Percentiles rank a stretch among this genome's conserved stretches.
These are phyloP conservation scores for Brachypalpus laphriformis DNA, from an alignment of 2,888 invertebrate genomes.

Conservation along the genomic window DNA sequence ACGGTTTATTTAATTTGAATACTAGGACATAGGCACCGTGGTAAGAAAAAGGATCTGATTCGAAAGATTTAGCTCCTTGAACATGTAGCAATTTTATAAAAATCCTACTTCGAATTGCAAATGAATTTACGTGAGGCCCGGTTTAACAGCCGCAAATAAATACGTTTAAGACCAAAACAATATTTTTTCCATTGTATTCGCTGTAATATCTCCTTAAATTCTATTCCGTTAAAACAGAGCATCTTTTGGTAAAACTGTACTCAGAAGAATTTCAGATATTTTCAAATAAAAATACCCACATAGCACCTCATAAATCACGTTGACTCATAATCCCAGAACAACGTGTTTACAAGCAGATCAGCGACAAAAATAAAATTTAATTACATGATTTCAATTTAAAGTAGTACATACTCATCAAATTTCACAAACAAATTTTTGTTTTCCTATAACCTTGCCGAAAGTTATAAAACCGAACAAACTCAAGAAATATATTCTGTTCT, in stretches of 20 bases:
- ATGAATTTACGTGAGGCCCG: no score
- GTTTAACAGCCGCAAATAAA: no score
- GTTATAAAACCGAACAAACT: slow-evolving; percentile 7
- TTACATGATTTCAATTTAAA: slow-evolving; percentile 5
- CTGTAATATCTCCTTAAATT: not conserved
- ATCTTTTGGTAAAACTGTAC: not conserved
- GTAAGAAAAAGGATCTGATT: no score
- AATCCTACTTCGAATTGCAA: no score
- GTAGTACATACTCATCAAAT: slow-evolving; percentile 1
- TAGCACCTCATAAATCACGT: not conserved
- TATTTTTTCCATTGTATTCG: not conserved
- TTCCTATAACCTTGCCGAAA: slow-evolving; percentile 22
- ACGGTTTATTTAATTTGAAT: no score
- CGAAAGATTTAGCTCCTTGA: no score
- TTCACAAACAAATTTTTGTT: not conserved
- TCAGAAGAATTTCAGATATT: not conserved
- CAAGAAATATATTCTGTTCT: not conserved
- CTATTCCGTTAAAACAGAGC: not conserved
- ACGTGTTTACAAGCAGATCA: slow-evolving; percentile 11
- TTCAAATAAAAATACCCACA: not conserved
- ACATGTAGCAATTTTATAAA: no score
- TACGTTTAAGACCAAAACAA: no score
- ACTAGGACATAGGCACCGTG: no score
- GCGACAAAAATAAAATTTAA: slow-evolving; percentile 33
- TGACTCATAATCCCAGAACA: slow-evolving; percentile 18